Conservation (phyloP, 2,113 vertebrate genomes). For the Shinisaurus crocodilurus region DNA sequence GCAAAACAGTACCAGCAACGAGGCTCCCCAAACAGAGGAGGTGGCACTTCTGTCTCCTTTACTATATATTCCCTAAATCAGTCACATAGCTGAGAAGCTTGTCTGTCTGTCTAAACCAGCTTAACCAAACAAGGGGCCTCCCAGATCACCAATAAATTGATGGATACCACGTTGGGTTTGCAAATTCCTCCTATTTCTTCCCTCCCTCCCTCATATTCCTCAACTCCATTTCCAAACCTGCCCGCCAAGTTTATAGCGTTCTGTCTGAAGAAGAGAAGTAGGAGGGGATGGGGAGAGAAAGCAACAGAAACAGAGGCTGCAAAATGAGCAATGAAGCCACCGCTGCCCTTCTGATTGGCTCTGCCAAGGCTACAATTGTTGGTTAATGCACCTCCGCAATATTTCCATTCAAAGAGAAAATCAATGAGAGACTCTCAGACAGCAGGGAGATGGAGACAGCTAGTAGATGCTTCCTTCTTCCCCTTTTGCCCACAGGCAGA, state of each 20-base stretch:
- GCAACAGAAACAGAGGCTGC: neutral
- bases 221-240: neutral
- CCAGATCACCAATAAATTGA: neutral
- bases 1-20: neutral
- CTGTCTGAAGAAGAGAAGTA: neutral
- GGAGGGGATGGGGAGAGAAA: neutral
- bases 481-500: constrained; percentile 23
- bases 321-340: constrained; percentile 17
- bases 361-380: constrained; percentile 29
- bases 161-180: neutral
- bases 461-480: constrained; percentile 34
- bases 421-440: constrained; percentile 72
- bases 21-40: neutral
- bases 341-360: constrained; percentile 33
- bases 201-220: fast-evolving
- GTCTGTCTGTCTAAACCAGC: neutral
- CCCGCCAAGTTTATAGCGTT: neutral
- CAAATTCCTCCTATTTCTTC: neutral
- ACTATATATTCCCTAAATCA: neutral
- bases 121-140: neutral
- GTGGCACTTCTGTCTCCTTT: neutral
- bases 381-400: constrained; percentile 71
- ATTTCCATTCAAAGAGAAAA: constrained; percentile 74
- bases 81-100: neutral
- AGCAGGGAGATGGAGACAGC: constrained; percentile 59